Conservation (phyloP, 2,113 vertebrate species). For the Pollimyrus isidori region DNA sequence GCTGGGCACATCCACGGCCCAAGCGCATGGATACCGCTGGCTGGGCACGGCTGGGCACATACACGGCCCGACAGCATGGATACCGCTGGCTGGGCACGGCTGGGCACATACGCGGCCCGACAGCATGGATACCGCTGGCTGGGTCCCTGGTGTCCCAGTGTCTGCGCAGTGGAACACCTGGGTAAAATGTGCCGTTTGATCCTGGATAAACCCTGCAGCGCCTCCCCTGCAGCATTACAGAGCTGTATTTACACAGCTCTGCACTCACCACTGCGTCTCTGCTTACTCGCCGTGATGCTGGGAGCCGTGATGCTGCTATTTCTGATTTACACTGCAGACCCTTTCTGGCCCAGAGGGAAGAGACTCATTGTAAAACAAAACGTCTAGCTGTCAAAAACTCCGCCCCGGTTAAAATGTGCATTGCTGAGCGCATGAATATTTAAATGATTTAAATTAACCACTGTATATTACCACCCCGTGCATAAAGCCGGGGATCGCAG, state of each 20-base stretch:
- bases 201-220: background rate
- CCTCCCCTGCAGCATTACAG: background rate
- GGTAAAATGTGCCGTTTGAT: background rate
- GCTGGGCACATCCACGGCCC: no score
- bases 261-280: background rate
- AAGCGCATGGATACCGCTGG: no score
- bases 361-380: slow-evolving; percentile 55
- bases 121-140: background rate
- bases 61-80: no score
- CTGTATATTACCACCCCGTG: slow-evolving; percentile 32
- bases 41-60: no score
- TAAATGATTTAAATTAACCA: slow-evolving; percentile 37
- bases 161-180: background rate
- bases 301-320: slow-evolving; percentile 45
- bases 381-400: slow-evolving; percentile 45
- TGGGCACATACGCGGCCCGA: background rate
- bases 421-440: slow-evolving; percentile 51
- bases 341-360: slow-evolving; percentile 40
- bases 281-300: slow-evolving; percentile 33
- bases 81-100: no score
- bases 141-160: background rate
- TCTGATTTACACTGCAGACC: slow-evolving; percentile 46
- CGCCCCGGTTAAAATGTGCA: slow-evolving; percentile 48
- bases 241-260: background rate
- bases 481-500: slow-evolving; percentile 29